Evolutionary conservation across 1,140 invertebrate species (phyloP), one percentile per base, ranked within the genome.

Genomic region (Anthonomus grandis): DNA sequence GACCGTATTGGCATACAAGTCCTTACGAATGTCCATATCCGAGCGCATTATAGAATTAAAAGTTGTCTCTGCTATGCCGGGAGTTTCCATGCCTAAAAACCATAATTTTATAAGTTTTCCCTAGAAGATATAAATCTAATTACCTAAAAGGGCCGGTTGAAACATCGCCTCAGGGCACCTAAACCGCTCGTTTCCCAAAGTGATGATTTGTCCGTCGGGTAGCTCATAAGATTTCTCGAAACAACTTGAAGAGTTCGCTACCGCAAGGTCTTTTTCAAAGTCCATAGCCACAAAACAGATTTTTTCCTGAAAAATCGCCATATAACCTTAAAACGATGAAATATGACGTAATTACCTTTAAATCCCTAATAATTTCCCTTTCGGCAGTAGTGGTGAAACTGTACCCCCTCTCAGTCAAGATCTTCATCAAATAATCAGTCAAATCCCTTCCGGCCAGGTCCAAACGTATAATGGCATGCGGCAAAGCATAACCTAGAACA

Each of bases 151-250:
- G 2, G 81, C 80, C 34, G 90, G 89, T 67, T 90, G 87, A 80
- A 93, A 93, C 52, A 95, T 78, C 27, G 90, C 83, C 75, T 94
- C 91, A 4, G 91, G 89, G 65, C 88, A 93, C 65, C 89, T 81
- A 80, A 93, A 93, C 46, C 90, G 79, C 75, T 93, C 90, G 69
- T 89, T 87, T 15, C 89, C 88, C 48, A 94, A 85, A 41, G 90
- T 63, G 70, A 85, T 88, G 27, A 93, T 85, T 71, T 90, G 90
- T 37, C 87, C 91, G 67, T 91, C 90, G 19, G 89, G 90, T 37
- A 93, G 75, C 68, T 89, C 84, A 64, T 90, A 93, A 34, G 78
- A 82, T 70, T 88, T 85, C 67, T 90, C 87, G 25, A 88, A 75
- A 41, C 85, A 86, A 36, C 79, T 84, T 2, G 85, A 86, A 1